These are phyloP conservation scores for Philhelius pedissequus DNA, from an alignment of 2,888 invertebrate genomes.

Conservation along the genomic window DNA sequence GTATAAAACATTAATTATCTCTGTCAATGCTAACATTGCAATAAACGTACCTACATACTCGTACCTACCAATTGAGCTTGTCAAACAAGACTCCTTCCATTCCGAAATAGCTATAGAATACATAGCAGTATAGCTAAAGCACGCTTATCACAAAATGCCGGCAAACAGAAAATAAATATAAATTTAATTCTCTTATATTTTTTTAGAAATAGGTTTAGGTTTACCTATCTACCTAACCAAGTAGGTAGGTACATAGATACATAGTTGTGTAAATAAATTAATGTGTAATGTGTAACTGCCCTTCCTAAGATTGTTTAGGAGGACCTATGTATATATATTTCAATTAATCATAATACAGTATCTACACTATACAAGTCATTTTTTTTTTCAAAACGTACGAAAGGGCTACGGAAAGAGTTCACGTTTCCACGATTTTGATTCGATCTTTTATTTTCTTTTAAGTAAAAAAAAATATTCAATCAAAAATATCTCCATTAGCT, in stretches of 20 bases:
- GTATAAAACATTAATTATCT: constrained; percentile 7
- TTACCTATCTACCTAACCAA: too few relatives aligned
- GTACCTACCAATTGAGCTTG: constrained; percentile 15
- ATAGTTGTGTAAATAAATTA: background rate
- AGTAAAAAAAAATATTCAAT: constrained; percentile 15
- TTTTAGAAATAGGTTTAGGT: too few relatives aligned
- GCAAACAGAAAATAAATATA: background rate
- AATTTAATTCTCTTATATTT: background rate
- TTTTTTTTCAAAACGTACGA: constrained; percentile 55
- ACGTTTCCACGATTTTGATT: constrained; percentile 33
- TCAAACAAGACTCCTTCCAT: constrained; percentile 22
- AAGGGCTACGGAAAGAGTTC: constrained; percentile 55
- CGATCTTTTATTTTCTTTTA: background rate
- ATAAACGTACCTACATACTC: constrained; percentile 30
- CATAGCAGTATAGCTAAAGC: background rate
- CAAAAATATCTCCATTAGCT: constrained; percentile 13
- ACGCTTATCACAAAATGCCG: constrained; percentile 30
- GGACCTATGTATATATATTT: background rate
- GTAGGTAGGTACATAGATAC: too few relatives aligned
- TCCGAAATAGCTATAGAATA: background rate
- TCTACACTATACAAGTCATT: background rate
- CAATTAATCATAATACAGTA: background rate
- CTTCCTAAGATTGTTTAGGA: too few relatives aligned
- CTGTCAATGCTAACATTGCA: constrained; percentile 21
- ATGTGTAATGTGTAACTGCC: background rate